Base-by-base conservation (phyloP, 1,140 invertebrate genomes). In the Leptinotarsa texana region DNA sequence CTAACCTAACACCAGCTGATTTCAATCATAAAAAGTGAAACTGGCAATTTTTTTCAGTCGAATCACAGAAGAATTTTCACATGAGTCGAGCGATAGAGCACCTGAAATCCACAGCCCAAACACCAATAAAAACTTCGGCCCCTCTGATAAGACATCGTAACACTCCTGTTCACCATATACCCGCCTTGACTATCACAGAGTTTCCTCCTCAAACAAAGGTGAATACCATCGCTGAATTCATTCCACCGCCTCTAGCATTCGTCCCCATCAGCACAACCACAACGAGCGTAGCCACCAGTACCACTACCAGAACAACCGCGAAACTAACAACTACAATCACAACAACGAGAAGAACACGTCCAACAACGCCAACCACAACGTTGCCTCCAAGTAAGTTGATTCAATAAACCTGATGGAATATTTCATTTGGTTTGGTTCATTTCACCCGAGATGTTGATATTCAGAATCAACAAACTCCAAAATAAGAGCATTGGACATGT, bases 1-100 rank as follows among this genome's bases (percentile, higher is more conserved):
- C 33, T 11, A 3, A 42, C 33, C 8, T 8, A 42, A 42, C 33
- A 11, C 8, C 6, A 42, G 8, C 33, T 42, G 8, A 42, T 42
- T 42, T 8, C 8, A 42, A 11, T 8, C 11, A 11, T 11, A 11
- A 3, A 8, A 42, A 42, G 33, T 42, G 8, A 42, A 42, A 42
- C 33, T 42, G 8, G 2, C 51, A 17, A 57, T 65, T 18, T 65
- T 65, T 24, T 33, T 51, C 86, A 96, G 95, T 95, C 78, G 94
- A 96, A 84, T 93, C 94, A 6, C 94, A 96, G 84, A 93, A 93
- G 84, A 93, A 95, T 84, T 96, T 94, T 85, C 94, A 96, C 85
- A 90, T 92, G 82, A 91, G 91, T 79, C 90, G 87, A 76, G 82
- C 87, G 68, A 85, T 86, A 4, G 87, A 88, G 79, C 81, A 84